These are phyloP conservation scores for Pteronotus mesoamericanus DNA, from an alignment of 2,797 vertebrate genomes.

Conservation along the genomic window DNA sequence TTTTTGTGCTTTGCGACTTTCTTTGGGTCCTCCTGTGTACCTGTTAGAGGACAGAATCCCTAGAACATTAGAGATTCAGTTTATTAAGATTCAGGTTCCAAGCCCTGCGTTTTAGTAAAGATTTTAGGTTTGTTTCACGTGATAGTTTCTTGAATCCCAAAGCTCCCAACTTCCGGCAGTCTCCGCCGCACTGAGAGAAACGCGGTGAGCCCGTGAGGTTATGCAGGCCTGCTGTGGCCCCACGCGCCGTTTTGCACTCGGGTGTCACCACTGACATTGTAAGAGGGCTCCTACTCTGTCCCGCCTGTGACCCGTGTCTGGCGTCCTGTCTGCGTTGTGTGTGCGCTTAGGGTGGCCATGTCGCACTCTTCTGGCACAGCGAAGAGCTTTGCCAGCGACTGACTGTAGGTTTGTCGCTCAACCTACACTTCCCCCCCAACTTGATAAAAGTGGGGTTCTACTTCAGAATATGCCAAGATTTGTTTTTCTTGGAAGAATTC, in stretches of 20 bases:
- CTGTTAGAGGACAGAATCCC: not conserved
- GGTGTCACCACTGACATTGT: not conserved
- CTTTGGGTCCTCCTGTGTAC: not conserved
- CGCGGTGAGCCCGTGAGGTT: too few species aligned
- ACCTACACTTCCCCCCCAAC: not conserved
- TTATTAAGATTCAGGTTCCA: not conserved
- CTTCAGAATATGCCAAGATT: not conserved
- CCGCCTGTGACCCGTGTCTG: not conserved
- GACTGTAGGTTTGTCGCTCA: not conserved
- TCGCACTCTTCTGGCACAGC: not conserved
- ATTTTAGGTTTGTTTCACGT: not conserved
- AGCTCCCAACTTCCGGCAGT: not conserved
- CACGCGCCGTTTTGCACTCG: not conserved
- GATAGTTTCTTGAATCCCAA: not conserved
- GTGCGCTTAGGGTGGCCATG: not conserved
- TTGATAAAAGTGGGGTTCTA: not conserved
- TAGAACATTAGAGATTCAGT: not conserved
- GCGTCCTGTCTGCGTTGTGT: not conserved
- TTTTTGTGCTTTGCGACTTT: constrained; percentile 19
- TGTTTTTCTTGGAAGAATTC: constrained; percentile 1
- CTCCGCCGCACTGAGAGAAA: too few species aligned
- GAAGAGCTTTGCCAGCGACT: not conserved
- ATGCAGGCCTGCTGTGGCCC: not conserved
- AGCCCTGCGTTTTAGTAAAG: constrained; percentile 24
- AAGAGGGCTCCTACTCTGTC: not conserved